Percentiles rank a stretch among this genome's conserved stretches.
These are phyloP conservation scores for Heliconius himera DNA, from an alignment of 1,140 invertebrate genomes.

Conservation along the genomic window DNA sequence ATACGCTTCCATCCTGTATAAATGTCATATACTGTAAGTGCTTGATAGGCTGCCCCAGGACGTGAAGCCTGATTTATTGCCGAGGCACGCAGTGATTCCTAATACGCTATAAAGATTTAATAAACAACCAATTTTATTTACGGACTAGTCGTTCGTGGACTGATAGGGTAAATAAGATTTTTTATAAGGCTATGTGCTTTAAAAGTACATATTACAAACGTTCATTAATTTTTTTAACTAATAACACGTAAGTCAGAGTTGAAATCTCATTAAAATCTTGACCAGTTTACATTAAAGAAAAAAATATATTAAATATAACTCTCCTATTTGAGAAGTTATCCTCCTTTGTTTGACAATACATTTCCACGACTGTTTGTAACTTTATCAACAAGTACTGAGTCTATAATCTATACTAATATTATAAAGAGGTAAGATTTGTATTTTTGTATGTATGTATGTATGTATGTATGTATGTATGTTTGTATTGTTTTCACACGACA, in stretches of 20 bases:
- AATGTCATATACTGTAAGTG: neutral
- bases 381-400: neutral
- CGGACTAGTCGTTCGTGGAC: neutral
- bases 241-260: neutral
- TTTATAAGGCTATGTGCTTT: neutral
- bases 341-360: conserved; percentile 14
- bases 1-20: too few species aligned
- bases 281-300: neutral
- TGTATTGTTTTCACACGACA: too few species aligned
- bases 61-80: neutral
- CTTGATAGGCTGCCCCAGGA: neutral
- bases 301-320: too few species aligned
- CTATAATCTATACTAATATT: too few species aligned
- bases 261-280: too few species aligned
- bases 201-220: too few species aligned
- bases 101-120: conserved; percentile 1
- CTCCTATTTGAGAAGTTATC: neutral
- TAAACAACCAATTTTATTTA: neutral
- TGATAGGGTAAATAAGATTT: neutral
- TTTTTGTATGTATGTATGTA: too few species aligned
- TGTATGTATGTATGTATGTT: too few species aligned
- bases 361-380: neutral
- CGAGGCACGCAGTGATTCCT: neutral
- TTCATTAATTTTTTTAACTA: neutral
- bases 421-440: too few species aligned